Percentiles rank a stretch among this genome's conserved stretches.
Conservation (phyloP, 1,140 invertebrate genomes). For the Eriocheir sinensis region DNA sequence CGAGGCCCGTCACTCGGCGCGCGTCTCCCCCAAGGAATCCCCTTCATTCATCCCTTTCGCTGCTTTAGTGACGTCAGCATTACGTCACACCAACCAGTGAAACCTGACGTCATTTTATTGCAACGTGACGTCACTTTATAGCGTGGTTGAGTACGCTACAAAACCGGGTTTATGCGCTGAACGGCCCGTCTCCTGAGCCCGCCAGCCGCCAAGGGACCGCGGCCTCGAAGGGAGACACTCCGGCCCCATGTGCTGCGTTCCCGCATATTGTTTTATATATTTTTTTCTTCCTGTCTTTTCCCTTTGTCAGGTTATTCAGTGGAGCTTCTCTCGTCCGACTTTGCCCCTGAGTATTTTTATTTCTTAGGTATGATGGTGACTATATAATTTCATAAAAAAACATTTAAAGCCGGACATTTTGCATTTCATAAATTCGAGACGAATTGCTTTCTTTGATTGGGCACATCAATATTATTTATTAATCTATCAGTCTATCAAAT, state of each 20-base stretch:
- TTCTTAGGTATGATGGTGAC: background rate
- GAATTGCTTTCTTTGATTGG: no score
- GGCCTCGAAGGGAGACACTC: background rate
- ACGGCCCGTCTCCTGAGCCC: slow-evolving; percentile 48
- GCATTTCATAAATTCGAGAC: no score
- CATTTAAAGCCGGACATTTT: no score
- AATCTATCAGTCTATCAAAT: no score
- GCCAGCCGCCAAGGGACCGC: background rate
- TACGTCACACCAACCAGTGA: slow-evolving; percentile 73
- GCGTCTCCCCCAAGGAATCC: slow-evolving; percentile 58
- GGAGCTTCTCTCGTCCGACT: background rate
- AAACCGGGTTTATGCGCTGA: slow-evolving; percentile 75
- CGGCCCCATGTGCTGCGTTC: no score
- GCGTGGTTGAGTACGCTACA: slow-evolving; percentile 76
- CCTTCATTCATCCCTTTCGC: slow-evolving; percentile 64
- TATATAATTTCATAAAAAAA: no score
- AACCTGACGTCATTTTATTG: slow-evolving; percentile 77
- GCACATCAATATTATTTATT: no score
- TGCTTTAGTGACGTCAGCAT: slow-evolving; percentile 72
- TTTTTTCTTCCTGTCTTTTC: background rate
- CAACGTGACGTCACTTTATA: slow-evolving; percentile 76
- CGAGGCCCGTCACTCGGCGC: slow-evolving; percentile 51
- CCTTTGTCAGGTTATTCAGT: background rate
- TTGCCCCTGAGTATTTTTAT: background rate
- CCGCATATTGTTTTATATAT: background rate